Percentiles rank a stretch among this genome's conserved stretches.
These are phyloP conservation scores for Ochropacha duplaris DNA, from an alignment of 2,888 invertebrate genomes.

Conservation along the genomic window DNA sequence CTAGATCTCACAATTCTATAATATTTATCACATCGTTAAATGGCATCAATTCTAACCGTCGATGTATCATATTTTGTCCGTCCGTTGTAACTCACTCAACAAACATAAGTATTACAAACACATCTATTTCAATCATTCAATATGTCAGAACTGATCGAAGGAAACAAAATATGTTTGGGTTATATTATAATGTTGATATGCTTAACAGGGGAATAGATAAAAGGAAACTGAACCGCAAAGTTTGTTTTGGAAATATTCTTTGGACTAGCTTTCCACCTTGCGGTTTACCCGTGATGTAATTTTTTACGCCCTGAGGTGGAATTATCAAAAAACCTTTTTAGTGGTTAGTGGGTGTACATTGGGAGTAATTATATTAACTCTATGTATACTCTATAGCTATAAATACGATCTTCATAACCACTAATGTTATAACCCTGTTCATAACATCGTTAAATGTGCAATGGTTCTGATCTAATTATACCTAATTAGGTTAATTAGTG, in stretches of 20 bases:
- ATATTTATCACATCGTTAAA: too few species aligned
- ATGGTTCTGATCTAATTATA: slow-evolving; percentile 1
- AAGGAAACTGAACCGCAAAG: not conserved
- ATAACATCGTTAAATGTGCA: slow-evolving; percentile 3
- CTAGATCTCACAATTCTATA: too few species aligned
- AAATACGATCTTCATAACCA: not conserved
- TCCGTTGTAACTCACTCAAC: not conserved
- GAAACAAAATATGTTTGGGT: not conserved
- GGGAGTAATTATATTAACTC: too few species aligned
- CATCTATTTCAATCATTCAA: not conserved
- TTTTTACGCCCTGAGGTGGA: too few species aligned
- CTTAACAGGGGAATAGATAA: not conserved
- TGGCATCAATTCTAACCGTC: not conserved
- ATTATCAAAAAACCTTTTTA: too few species aligned
- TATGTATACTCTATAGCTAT: too few species aligned
- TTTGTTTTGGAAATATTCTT: not conserved
- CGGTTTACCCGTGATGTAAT: too few species aligned
- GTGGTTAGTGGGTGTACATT: too few species aligned
- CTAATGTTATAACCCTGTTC: slow-evolving; percentile 2
- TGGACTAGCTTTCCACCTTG: too few species aligned
- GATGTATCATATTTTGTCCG: not conserved
- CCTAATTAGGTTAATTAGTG: too few species aligned
- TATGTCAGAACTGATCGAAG: not conserved
- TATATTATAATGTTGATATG: not conserved
- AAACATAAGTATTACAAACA: not conserved